Evolutionary conservation across 2,797 vertebrate genomes (phyloP).

Genomic region (Coreius guichenoti): DNA sequence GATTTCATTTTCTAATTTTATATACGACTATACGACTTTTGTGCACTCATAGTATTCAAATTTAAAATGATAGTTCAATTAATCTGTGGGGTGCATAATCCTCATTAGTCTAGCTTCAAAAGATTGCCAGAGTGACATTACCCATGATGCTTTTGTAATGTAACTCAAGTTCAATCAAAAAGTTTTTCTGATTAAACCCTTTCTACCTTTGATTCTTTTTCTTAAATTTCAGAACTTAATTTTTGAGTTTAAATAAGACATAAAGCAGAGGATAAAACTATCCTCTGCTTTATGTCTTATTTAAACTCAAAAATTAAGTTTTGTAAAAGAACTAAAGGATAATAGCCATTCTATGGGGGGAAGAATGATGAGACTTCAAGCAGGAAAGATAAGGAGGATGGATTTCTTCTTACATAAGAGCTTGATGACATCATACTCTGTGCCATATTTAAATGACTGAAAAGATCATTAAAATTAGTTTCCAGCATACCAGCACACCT

Average conservation of each 20-base stretch:
- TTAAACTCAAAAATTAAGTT: slow-evolving; percentile 31
- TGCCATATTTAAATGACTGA: not conserved
- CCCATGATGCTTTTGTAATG: not conserved
- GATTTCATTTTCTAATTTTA: slow-evolving; percentile 22
- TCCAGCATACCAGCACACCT: not conserved
- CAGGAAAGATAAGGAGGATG: slow-evolving; percentile 49
- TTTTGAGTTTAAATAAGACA: too few species aligned
- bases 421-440: not conserved
- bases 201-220: slow-evolving; percentile 7
- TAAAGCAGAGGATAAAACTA: too few species aligned
- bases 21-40: slow-evolving; percentile 14
- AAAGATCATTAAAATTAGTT: not conserved
- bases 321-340: slow-evolving; percentile 32
- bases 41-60: slow-evolving; percentile 29
- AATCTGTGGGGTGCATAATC: slow-evolving; percentile 26
- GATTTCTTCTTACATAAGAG: slow-evolving; percentile 42
- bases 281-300: slow-evolving; percentile 30
- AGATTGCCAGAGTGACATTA: slow-evolving; percentile 13
- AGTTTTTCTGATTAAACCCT: slow-evolving; percentile 24
- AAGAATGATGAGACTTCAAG: slow-evolving; percentile 48
- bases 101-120: slow-evolving; percentile 21
- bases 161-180: not conserved
- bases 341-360: slow-evolving; percentile 21
- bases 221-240: not conserved
- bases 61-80: slow-evolving; percentile 10